A percentile compares a stretch with the other conserved stretches of the same genome.
phyloP scores from a whole-genome alignment of 92 coral and sea anemone species.

The Hydrozoanthus gracilis region DNA sequence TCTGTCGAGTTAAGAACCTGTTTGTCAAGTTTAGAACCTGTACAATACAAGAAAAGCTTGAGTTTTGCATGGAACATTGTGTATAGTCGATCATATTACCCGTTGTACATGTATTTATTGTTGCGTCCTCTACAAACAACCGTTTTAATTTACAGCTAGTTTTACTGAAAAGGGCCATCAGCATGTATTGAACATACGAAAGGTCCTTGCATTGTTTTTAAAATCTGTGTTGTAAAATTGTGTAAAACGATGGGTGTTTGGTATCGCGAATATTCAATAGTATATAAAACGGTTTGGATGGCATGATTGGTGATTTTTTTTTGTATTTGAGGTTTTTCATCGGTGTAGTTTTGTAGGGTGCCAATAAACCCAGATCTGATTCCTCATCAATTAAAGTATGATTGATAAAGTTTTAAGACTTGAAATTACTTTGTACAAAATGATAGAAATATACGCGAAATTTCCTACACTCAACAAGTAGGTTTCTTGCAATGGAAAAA shows the following conservation, averaged over 20 bases:
- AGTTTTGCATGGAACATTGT: conserved; percentile 29
- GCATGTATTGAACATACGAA: conserved; percentile 13
- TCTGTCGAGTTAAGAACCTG: neutral
- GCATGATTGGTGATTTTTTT: neutral
- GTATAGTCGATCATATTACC: conserved; percentile 4
- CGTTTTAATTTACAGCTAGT: neutral
- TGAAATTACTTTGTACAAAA: neutral
- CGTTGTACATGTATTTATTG: conserved; percentile 38
- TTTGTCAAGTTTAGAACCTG: neutral
- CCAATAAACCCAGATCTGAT: too few species aligned
- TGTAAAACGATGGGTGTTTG: neutral
- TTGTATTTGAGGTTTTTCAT: neutral
- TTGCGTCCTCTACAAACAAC: conserved; percentile 8
- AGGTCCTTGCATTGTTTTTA: neutral
- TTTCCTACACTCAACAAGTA: neutral
- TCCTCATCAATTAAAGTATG: neutral
- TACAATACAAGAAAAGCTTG: neutral
- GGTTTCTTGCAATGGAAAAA: neutral
- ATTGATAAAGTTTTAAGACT: neutral
- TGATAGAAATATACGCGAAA: neutral
- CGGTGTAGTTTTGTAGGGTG: neutral
- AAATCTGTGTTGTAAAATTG: neutral
- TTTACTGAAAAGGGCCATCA: neutral
- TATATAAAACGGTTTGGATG: neutral
- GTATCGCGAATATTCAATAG: neutral